These are phyloP conservation scores for Manis javanica DNA, from an alignment of 2,797 vertebrate genomes.

Conservation along the genomic window DNA sequence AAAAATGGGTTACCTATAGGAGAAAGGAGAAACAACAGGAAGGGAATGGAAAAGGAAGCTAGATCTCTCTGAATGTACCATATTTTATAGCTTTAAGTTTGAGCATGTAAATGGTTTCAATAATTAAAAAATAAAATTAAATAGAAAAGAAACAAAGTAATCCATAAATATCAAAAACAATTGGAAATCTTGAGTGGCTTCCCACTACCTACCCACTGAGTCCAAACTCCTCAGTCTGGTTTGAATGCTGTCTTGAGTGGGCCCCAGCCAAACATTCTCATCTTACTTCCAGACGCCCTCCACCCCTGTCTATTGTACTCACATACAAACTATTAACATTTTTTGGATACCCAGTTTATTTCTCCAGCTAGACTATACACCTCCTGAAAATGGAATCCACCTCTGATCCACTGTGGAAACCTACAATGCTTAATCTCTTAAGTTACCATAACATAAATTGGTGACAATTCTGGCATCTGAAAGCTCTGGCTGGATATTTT, in stretches of 20 bases:
- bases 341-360: neutral
- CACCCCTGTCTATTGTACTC: neutral
- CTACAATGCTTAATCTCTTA: neutral
- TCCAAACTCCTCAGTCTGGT: neutral
- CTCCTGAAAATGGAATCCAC: neutral
- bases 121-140: neutral
- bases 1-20: neutral
- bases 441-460: neutral
- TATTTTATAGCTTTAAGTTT: neutral
- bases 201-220: neutral
- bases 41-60: neutral
- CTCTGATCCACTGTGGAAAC: neutral
- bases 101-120: neutral
- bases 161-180: neutral
- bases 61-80: neutral
- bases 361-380: neutral
- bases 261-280: neutral
- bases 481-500: neutral
- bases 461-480: neutral
- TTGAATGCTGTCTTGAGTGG: neutral
- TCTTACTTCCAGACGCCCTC: neutral
- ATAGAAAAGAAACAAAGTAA: conserved; percentile 3
- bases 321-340: neutral
- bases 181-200: neutral
- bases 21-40: neutral